Conservation (phyloP, 1,140 invertebrate species). For the Vollenhovia emeryi region DNA sequence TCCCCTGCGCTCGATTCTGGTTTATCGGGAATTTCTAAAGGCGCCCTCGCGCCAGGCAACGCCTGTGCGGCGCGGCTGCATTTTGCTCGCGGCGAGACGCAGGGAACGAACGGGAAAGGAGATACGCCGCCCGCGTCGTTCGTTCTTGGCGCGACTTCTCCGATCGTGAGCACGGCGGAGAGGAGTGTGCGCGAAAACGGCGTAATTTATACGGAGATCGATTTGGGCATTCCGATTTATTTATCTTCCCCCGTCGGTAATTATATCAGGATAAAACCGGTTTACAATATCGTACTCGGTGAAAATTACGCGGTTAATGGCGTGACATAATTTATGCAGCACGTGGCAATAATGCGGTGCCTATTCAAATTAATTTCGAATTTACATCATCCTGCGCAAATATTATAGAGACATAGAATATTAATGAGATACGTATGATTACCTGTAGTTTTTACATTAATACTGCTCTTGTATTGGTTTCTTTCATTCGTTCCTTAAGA, state of each 20-base stretch:
- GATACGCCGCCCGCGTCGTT: neutral
- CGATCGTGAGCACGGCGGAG: neutral
- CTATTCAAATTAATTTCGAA: conserved; percentile 59
- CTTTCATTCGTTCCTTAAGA: neutral
- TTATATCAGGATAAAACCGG: conserved; percentile 52
- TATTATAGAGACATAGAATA: conserved; percentile 39
- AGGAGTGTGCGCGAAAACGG: neutral
- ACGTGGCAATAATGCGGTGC: conserved; percentile 57
- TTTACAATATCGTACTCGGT: conserved; percentile 51
- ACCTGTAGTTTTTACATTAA: neutral
- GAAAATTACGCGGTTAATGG: conserved; percentile 56
- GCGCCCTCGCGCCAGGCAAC: neutral
- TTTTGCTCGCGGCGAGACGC: conserved; percentile 24
- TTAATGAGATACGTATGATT: neutral
- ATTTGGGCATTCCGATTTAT: conserved; percentile 42
- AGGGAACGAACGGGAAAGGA: neutral
- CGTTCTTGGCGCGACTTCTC: neutral
- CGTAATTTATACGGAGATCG: conserved; percentile 47
- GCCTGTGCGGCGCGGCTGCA: conserved; percentile 5
- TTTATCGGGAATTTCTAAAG: conserved; percentile 71
- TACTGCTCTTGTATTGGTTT: neutral
- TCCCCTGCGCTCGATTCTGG: conserved; percentile 59
- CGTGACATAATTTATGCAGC: conserved; percentile 61
- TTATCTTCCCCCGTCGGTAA: conserved; percentile 36
- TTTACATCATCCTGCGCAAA: conserved; percentile 45